Percentiles rank a stretch among this genome's conserved stretches.
These are phyloP conservation scores for Chrysocyon brachyurus DNA, from an alignment of 2,797 vertebrate genomes.

Conservation along the genomic window DNA sequence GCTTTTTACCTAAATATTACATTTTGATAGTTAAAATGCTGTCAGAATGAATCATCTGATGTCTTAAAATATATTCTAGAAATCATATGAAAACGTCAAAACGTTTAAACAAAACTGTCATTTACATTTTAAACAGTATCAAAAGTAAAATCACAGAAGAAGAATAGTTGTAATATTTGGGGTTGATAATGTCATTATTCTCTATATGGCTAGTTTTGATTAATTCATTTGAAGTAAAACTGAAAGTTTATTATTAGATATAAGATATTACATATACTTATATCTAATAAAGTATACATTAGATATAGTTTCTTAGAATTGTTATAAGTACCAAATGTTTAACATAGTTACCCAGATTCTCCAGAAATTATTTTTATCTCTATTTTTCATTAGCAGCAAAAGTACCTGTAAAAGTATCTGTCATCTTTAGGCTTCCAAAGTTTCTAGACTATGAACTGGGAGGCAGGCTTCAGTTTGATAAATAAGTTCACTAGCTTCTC, in stretches of 20 bases:
- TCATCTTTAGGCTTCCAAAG: neutral
- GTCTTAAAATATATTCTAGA: constrained; percentile 64
- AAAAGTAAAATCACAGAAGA: constrained; percentile 62
- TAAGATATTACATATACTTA: no score
- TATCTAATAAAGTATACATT: neutral
- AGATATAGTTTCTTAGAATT: constrained; percentile 1
- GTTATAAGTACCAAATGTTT: neutral
- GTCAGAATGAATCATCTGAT: constrained; percentile 53
- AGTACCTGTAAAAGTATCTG: neutral
- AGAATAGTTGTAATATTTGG: constrained; percentile 45
- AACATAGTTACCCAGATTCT: constrained; percentile 3
- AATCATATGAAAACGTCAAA: constrained; percentile 51
- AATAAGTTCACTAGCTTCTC: neutral
- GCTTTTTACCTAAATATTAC: constrained; percentile 34
- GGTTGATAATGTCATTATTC: constrained; percentile 12
- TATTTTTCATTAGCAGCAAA: constrained; percentile 13
- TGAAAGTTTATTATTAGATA: constrained; percentile 39
- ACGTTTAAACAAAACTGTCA: constrained; percentile 39
- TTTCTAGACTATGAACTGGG: neutral
- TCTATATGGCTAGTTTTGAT: constrained; percentile 53
- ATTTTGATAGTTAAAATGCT: constrained; percentile 61
- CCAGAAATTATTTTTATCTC: constrained; percentile 21
- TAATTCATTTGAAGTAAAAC: constrained; percentile 57
- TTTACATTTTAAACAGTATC: constrained; percentile 68
- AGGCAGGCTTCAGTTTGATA: neutral